Conservation (phyloP, 2,113 vertebrate species). For the Paralichthys olivaceus region DNA sequence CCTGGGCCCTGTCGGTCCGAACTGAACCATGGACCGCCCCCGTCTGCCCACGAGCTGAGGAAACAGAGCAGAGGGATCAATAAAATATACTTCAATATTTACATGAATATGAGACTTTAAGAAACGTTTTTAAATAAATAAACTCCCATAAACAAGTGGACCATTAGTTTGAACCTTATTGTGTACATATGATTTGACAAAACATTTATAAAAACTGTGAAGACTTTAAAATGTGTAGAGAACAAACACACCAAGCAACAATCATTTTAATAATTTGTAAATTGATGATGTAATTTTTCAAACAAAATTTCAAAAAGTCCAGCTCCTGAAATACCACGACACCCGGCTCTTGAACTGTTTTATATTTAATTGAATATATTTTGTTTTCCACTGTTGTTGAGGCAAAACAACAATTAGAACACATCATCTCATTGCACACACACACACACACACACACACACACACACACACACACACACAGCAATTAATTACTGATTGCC, state of each 20-base stretch:
- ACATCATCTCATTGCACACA: not conserved
- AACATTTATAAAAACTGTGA: not conserved
- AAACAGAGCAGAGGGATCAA: not conserved
- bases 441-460: not conserved
- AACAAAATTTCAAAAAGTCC: not conserved
- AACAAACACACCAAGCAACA: not conserved
- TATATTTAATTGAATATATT: not conserved
- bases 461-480: no score
- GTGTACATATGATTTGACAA: not conserved
- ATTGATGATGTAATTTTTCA: not conserved
- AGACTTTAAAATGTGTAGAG: not conserved
- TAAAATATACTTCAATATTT: not conserved
- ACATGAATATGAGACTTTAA: not conserved
- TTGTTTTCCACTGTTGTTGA: no score
- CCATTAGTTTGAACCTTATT: not conserved
- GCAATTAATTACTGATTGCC: not conserved
- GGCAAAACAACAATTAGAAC: not conserved
- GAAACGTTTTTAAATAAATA: not conserved
- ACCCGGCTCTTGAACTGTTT: not conserved
- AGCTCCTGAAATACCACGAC: not conserved
- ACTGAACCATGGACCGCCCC: constrained; percentile 68
- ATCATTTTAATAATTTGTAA: not conserved
- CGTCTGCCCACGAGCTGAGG: constrained; percentile 83
- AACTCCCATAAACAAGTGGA: not conserved
- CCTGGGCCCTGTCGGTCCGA: constrained; percentile 72